Base-by-base conservation (phyloP, 2,797 vertebrate species). In the Bufotes viridis region DNA sequence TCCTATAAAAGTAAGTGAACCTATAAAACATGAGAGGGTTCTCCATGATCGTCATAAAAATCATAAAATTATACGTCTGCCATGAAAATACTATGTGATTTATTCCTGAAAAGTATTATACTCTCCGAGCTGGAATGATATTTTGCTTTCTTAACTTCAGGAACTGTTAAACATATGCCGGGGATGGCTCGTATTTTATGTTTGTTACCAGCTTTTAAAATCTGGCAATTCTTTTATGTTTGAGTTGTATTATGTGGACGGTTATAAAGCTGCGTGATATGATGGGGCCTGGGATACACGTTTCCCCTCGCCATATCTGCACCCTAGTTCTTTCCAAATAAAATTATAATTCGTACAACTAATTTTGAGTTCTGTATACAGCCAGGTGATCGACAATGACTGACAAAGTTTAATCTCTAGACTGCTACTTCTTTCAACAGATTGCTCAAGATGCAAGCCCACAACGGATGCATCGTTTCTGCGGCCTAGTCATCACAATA, bases 11-110 rank as follows among this genome's bases (percentile, higher is more conserved):
- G 87, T 89, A 89, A 89, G 85, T 79, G 81, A 87, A 87, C 85
- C 93, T 92, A 93, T 94, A 94, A 95, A 95, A 94, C 93, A 95
- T 91, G 93, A 94, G 94, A 94, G 94, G 91, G 90, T 94, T 93
- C 93, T 94, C 93, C 93, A 92, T 92, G 93, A 93, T 92, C 22
- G 0, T 92, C 93, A 94, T 95, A 96, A 94, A 95, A 94, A 93
- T 93, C 91, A 92, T 95, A 95, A 95, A 95, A 94, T 93, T 94
- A 94, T 94, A 94, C 91, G 92, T 92, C 92, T 92, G 91, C 93
- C 93, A 93, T 94, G 94, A 94, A 95, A 94, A 94, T 93, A 92
- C 90, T 92, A 91, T 90, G 89, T 95, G 93, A 95, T 94, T 94
- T 94, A 95, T 93, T 93, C 93, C 91, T 90, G 91, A 91, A 92